Conservation (phyloP, 2,888 invertebrate genomes). For the Hanleya hanleyi region DNA sequence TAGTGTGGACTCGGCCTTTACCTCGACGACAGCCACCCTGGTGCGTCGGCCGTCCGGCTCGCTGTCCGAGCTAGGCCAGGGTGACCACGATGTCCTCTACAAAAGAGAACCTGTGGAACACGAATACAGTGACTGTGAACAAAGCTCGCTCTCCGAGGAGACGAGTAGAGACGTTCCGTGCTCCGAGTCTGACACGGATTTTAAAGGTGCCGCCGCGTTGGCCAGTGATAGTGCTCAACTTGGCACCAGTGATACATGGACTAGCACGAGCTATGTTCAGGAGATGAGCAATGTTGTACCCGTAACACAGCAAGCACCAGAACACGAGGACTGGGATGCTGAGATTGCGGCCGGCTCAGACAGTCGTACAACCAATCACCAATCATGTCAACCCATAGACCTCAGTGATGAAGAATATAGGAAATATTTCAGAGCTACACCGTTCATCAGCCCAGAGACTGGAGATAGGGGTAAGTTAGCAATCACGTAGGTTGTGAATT, state of each 20-base stretch:
- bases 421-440: constrained; percentile 52
- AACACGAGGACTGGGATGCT: constrained; percentile 31
- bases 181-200: too few species aligned
- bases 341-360: constrained; percentile 14
- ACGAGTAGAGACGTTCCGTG: not conserved
- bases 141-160: not conserved
- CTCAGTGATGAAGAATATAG: constrained; percentile 39
- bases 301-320: too few species aligned
- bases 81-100: not conserved
- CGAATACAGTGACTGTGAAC: not conserved
- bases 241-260: not conserved
- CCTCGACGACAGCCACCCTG: not conserved
- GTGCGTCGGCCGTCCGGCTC: not conserved
- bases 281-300: not conserved
- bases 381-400: not conserved
- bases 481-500: too few species aligned
- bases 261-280: not conserved
- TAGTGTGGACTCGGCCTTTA: constrained; percentile 44
- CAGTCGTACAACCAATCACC: not conserved
- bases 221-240: not conserved
- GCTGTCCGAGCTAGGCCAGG: not conserved
- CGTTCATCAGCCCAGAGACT: constrained; percentile 38
- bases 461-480: constrained; percentile 55
- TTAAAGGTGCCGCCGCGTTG: not conserved
- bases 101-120: not conserved